Conservation (phyloP, 2,888 invertebrate species). For the Apantesis nais region DNA sequence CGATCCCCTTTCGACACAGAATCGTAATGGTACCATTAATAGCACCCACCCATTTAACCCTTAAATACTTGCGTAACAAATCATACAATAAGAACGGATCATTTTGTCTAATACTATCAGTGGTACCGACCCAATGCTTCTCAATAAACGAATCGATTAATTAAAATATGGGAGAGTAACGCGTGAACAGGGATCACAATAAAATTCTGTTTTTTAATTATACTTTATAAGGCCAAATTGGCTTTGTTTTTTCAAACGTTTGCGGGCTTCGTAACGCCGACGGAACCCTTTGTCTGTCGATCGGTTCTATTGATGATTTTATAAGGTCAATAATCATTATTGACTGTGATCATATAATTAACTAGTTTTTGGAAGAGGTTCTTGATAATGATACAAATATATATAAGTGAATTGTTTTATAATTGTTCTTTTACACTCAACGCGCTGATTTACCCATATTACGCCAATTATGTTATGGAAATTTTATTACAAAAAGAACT, state of each 20-base stretch:
- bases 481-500: slow-evolving; percentile 53
- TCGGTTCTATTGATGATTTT: slow-evolving; percentile 84
- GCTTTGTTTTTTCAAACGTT: slow-evolving; percentile 76
- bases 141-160: slow-evolving; percentile 76
- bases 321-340: slow-evolving; percentile 83
- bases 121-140: slow-evolving; percentile 61
- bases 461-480: slow-evolving; percentile 44
- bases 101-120: slow-evolving; percentile 65
- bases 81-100: slow-evolving; percentile 67
- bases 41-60: slow-evolving; percentile 67
- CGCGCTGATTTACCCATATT: slow-evolving; percentile 50
- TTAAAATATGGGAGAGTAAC: slow-evolving; percentile 71
- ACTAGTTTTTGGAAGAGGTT: slow-evolving; percentile 72
- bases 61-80: slow-evolving; percentile 68
- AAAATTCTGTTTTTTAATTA: slow-evolving; percentile 81
- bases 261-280: slow-evolving; percentile 58
- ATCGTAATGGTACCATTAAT: slow-evolving; percentile 66
- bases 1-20: slow-evolving; percentile 44
- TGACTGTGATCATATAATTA: slow-evolving; percentile 80
- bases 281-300: slow-evolving; percentile 70
- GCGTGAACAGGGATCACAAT: slow-evolving; percentile 76
- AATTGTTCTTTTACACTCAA: slow-evolving; percentile 47
- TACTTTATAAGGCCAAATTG: slow-evolving; percentile 80
- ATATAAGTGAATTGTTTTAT: slow-evolving; percentile 44
- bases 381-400: slow-evolving; percentile 35